A percentile compares a stretch with the other conserved stretches of the same genome.
Conservation (phyloP, 2,113 vertebrate genomes). For the Pollachius pollachius region DNA sequence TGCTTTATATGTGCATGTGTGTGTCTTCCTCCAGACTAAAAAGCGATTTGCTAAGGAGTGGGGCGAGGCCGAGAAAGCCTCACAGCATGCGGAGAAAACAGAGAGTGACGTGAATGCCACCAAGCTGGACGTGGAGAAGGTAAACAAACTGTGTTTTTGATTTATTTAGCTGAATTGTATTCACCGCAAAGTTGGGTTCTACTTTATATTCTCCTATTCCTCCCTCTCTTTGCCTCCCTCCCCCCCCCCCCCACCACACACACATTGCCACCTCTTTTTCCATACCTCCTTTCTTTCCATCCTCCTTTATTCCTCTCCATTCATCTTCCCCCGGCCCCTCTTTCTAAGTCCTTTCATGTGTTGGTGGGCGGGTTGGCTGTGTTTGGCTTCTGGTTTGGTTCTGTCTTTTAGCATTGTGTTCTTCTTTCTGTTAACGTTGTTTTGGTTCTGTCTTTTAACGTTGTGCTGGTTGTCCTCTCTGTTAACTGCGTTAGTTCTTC, state of each 20-base stretch:
- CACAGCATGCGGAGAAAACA: slow-evolving; percentile 74
- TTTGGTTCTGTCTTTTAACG: no score
- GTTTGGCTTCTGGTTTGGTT: no score
- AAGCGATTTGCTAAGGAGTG: slow-evolving; percentile 85
- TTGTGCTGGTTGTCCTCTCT: no score
- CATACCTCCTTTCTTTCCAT: not conserved
- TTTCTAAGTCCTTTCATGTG: no score
- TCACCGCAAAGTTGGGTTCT: not conserved
- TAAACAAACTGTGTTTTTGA: slow-evolving; percentile 39
- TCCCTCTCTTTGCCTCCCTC: not conserved
- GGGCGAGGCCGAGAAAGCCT: slow-evolving; percentile 81
- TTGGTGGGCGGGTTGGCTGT: no score
- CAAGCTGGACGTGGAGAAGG: slow-evolving; percentile 82
- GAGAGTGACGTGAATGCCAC: slow-evolving; percentile 79
- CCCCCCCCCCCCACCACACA: not conserved
- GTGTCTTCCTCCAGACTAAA: slow-evolving; percentile 73
- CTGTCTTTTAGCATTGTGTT: no score
- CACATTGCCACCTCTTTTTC: not conserved
- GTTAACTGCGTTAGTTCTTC: no score
- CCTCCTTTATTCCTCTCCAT: not conserved
- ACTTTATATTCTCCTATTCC: slow-evolving; percentile 1
- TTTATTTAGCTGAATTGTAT: slow-evolving; percentile 3
- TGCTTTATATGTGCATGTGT: slow-evolving; percentile 16
- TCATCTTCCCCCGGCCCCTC: not conserved
- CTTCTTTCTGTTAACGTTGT: no score